These are phyloP conservation scores for Crematogaster levior DNA, from an alignment of 2,888 invertebrate genomes.

Conservation along the genomic window DNA sequence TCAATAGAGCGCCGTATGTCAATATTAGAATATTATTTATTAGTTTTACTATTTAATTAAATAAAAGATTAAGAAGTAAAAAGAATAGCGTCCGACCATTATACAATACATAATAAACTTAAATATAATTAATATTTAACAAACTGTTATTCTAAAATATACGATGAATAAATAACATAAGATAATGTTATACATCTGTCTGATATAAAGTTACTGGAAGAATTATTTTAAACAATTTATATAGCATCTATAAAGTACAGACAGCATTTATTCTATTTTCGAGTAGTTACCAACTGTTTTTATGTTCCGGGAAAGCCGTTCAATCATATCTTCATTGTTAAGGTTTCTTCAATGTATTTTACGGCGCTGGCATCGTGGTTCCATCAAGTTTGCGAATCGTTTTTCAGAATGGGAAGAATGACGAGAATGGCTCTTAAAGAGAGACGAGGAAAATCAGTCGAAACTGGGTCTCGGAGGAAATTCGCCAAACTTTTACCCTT, in stretches of 20 bases:
- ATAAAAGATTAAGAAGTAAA: not conserved
- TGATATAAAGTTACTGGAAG: not conserved
- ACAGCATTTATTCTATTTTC: constrained; percentile 21
- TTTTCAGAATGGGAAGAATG: constrained; percentile 46
- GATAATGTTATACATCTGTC: not conserved
- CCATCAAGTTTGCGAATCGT: constrained; percentile 52
- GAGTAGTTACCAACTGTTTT: constrained; percentile 32
- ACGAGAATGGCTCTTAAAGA: constrained; percentile 54
- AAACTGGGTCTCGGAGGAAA: constrained; percentile 58
- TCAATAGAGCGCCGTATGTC: not conserved
- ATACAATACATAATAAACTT: not conserved
- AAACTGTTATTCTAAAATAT: not conserved
- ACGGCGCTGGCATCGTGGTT: constrained; percentile 33
- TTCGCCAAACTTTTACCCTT: constrained; percentile 52
- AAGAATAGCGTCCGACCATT: not conserved
- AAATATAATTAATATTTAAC: constrained; percentile 10
- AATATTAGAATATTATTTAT: constrained; percentile 18
- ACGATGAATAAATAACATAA: not conserved
- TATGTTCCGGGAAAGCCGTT: not conserved
- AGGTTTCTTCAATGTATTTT: constrained; percentile 43
- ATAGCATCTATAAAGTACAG: not conserved
- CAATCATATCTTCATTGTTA: constrained; percentile 49
- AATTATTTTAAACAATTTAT: constrained; percentile 3
- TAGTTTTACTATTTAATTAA: not conserved
- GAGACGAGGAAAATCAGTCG: constrained; percentile 36